Evolutionary conservation across 2,797 vertebrate species (phyloP), one percentile per base, ranked within the genome.

Genomic region (Lacerta bilineata): DNA sequence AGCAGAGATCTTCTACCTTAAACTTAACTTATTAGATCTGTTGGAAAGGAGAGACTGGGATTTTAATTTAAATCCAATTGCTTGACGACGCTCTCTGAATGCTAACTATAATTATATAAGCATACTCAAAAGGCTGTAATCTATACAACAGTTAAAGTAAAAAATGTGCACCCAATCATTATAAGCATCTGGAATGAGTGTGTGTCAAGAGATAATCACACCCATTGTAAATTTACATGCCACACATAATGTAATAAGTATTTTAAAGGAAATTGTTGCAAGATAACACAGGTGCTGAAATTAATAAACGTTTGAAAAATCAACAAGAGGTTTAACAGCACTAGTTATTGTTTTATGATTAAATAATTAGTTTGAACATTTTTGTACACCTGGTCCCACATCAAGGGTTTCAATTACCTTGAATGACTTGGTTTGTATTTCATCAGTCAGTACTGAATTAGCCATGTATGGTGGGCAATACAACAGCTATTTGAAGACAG

Each of bases 231-330:
- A 96, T 96, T 96, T 94, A 93, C 91, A 97, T 95, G 91, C 91
- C 86, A 92, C 88, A 89, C 92, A 89, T 92, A 93, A 91, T 89
- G 90, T 92, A 69, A 90, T 85, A 96, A 96, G 93, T 90, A 91
- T 96, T 96, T 95, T 94, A 91, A 92, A 96, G 94, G 89, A 96
- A 96, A 96, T 93, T 93, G 88, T 87, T 96, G 91, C 93, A 91
- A 87, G 91, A 95, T 96, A 96, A 95, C 94, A 95, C 97, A 97
- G 96, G 96, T 97, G 97, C 96, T 93, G 96, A 97, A 96, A 97
- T 97, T 97, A 97, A 97, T 97, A 97, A 97, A 97, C 97, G 96
- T 97, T 97, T 96, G 96, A 97, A 97, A 85, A 97, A 96, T 96
- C 95, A 96, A 93, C 95, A 96, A 97, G 96, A 96, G 96, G 94